Evolutionary conservation across 2,888 invertebrate species (phyloP), one percentile per base, ranked within the genome.

Genomic region (Ichneumoninae sp.): DNA sequence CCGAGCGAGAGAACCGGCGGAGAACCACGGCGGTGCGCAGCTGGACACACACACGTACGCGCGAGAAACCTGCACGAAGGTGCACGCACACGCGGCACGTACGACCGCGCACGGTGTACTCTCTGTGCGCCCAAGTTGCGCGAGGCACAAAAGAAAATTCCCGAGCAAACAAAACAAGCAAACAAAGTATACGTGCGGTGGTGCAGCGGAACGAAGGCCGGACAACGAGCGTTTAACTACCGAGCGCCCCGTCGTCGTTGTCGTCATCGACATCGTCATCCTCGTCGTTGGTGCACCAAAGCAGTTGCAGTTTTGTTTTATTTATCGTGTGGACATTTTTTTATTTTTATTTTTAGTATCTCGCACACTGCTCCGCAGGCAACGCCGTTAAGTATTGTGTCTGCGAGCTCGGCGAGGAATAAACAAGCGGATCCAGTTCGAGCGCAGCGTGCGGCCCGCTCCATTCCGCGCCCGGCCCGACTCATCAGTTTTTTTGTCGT

Each of bases 131-230:
- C 74, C 69, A 69, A 73, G 81, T 73, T 66, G 40, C 57, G 52
- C 66, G 80, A 50, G 74, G 60, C 65, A 88, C 91, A 91, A 89
- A 89, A 90, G 89, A 89, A 90, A 90, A 91, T 86, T 89, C 90
- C 86, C 83, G 90, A 88, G 89, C 88, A 91, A 89, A 91, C 89
- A 89, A 90, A 90, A 91, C 89, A 88, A 85, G 89, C 89, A 90
- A 91, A 91, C 89, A 91, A 91, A 44, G 75, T 66, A 40, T 47
- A 26, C 13, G n/a, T 52, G 33, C 54, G 40, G 57, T 75, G 13
- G 74, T 10, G 40, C 8, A 30, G 63, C 30, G 60, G 40, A 30
- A 60, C 30, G 60, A 26, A 26, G 8, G 13, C 26, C 47, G 63
- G 47, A 50, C 33, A 47, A 80, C n/a, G 52, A 52, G 52, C 36